A percentile compares a stretch with the other conserved stretches of the same genome.
These are phyloP conservation scores for Netelia virgata DNA, from an alignment of 2,888 invertebrate genomes.

Conservation along the genomic window DNA sequence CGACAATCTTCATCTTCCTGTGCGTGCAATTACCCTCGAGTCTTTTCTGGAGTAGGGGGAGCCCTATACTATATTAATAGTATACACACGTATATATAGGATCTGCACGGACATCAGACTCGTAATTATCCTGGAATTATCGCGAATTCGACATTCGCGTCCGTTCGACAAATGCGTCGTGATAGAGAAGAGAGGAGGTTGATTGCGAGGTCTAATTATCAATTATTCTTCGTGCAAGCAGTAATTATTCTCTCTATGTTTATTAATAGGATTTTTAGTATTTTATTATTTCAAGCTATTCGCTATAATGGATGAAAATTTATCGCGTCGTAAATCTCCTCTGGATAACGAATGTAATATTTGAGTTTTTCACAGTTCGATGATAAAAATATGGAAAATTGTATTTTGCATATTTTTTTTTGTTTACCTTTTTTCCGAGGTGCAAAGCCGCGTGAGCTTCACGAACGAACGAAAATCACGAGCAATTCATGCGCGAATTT, in stretches of 20 bases:
- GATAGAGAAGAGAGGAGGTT: neutral
- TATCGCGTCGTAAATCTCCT: no score
- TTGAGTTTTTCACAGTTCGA: neutral
- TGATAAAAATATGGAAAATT: neutral
- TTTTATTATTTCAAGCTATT: no score
- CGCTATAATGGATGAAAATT: no score
- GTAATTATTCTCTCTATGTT: neutral
- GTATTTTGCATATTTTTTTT: neutral
- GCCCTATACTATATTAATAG: slow-evolving; percentile 25
- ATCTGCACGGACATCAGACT: neutral
- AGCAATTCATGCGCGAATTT: no score
- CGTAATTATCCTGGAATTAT: neutral
- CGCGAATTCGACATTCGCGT: slow-evolving; percentile 3
- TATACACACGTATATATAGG: slow-evolving; percentile 5
- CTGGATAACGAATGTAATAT: no score
- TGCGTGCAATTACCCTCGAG: slow-evolving; percentile 58
- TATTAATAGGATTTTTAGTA: no score
- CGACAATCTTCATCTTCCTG: slow-evolving; percentile 79
- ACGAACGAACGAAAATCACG: no score
- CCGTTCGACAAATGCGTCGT: neutral
- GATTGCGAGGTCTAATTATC: neutral
- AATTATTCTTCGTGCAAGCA: neutral
- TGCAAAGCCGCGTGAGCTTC: no score
- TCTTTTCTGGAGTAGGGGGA: slow-evolving; percentile 20
- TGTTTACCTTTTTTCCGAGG: neutral